Evolutionary conservation across 2,888 invertebrate genomes (phyloP), one percentile per base, ranked within the genome.

Genomic region (Tetragonula carbonaria): DNA sequence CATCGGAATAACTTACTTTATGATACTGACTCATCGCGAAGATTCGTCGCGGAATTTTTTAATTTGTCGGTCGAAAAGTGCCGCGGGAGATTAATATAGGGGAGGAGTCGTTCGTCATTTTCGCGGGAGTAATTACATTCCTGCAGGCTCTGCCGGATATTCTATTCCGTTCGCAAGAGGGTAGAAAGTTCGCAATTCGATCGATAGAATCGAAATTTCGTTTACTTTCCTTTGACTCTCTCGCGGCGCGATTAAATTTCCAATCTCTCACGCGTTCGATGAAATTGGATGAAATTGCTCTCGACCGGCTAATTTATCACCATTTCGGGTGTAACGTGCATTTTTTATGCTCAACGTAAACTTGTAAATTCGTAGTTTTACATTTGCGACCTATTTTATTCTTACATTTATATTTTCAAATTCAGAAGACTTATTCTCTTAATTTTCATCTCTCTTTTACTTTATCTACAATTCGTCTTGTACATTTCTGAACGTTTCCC

Each of bases 121-220:
- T 87, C 88, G 80, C 86, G 57, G 45, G 80, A 83, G 88, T 87
- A 86, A 87, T 87, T 87, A 87, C 88, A 87, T 87, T 87, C 87
- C 78, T 87, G 67, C 74, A 57, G 82, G 72, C 38, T 51, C 51
- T 62, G 66, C 51, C 78, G 78, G 83, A 83, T 83, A 83, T 83
- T 82, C 67, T 51, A 59, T 66, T 59, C 74, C 33, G 55, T 62
- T 55, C 75, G 23, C 55, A 51, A n/a, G 63, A 21, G 63, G 45
- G 57, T 57, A 68, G 74, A 81, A 45, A 82, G 8, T 71, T 33
- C 62, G n/a, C 62, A 53, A 59, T 45, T 33, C 70, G 80, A 78
- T 85, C 79, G 63, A 76, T 79, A 57, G 28, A 57, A 84, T 84
- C 80, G 78, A 63, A 80, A 77, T 74, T 85, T 74, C 65, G 70